Base-by-base conservation (phyloP, 2,113 vertebrate species). In the Erinaceus europaeus region DNA sequence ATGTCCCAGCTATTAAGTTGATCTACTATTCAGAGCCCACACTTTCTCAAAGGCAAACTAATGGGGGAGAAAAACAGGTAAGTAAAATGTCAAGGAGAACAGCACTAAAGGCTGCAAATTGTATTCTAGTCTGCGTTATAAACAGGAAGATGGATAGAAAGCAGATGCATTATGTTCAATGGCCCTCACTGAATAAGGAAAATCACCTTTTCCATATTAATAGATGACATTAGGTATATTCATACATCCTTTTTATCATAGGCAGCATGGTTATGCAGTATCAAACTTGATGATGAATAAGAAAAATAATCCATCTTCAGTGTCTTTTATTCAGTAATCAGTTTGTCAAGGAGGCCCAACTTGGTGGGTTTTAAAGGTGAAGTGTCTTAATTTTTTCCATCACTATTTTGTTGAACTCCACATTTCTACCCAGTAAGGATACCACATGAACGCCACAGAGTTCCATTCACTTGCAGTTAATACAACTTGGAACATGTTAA, bases 11-110 rank as follows among this genome's bases (percentile, higher is more conserved):
- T 84, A 73, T 97, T 94, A 96, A 96, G 53, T 7, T 94, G 91
- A 95, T 97, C 92, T 92, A 96, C 52, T 81, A 89, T 90, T 83
- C 72, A 44, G 53, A 74, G 32, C 55, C 65, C 62, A 75, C 67
- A 73, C 86, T 95, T 89, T 91, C 89, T 96, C 90, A 78, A 89
- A 95, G 80, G 50, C 23, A 10, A 76, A 68, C 86, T 94, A 96
- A 96, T 89, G 86, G 94, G 92, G 93, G 89, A 94, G 81, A 90
- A 94, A 96, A 93, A 76, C 87, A 96, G 93, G 92, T 95, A 94
- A 96, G 89, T 76, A 73, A 95, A 95, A 97, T 96, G 94, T 96
- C 96, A 96, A 96, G 94, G 91, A 95, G 89, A 94, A 92, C 29
- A 76, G 83, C 86, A 92, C 55, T 78, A 73, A 89, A 94, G 94